Evolutionary conservation across 2,797 vertebrate species (phyloP), one percentile per base, ranked within the genome.

Genomic region (Lepus oiostolus): DNA sequence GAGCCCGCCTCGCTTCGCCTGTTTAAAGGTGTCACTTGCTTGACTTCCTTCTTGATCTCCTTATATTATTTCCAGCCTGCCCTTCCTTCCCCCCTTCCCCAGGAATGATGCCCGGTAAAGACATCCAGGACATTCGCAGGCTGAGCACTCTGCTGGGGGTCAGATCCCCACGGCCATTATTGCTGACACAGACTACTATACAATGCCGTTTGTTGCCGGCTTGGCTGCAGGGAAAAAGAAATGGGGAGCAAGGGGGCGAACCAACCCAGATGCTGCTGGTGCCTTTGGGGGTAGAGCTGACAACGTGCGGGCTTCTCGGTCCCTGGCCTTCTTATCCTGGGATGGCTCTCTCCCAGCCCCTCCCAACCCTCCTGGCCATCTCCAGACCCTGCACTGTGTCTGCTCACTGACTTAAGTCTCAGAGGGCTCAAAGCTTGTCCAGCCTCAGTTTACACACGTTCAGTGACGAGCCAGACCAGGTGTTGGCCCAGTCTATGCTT

Each of bases 11-110:
- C 4, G 10, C 95, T 83, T 96, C n/a, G 89, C 94, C 96, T 96
- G 90, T 97, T 97, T 97, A 87, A 96, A 96, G 94, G 96, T 96
- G 94, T 96, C 94, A 93, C 95, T 96, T 95, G 97, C 95, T 96
- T 97, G 97, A 96, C 92, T 97, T 96, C 94, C 88, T 91, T 93
- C 95, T 97, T 95, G 93, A 96, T 97, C 95, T 96, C 93, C 97
- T 97, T 96, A 95, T 95, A 95, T 95, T 91, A 97, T 95, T 97
- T 97, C 95, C 96, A 97, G 91, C 92, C 85, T 85, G 70, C 93
- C 91, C 89, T 88, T 93, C 93, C 75, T 91, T 95, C 81, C 60
- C 94, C 65, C 93, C 75, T 91, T 95, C 81, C 60, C 94, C 65
- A 75, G 50, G 95, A 96, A 94, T 35, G 83, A 94, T 80, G 92